Percentiles rank a stretch among this genome's conserved stretches.
Conservation (phyloP, 2,113 vertebrate genomes). For the Thryonomys swinderianus region DNA sequence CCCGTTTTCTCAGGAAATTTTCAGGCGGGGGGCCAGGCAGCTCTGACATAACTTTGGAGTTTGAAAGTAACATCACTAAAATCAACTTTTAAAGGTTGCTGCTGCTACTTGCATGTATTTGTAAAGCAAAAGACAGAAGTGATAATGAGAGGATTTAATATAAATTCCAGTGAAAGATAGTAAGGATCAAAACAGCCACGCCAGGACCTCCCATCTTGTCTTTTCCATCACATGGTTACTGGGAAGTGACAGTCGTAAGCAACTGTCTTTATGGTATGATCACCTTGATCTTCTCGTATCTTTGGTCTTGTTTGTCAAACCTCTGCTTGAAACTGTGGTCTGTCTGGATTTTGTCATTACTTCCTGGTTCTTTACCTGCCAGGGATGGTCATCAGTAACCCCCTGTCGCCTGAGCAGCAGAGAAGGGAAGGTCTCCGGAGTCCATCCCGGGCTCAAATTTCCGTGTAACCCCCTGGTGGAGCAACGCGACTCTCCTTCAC, state of each 20-base stretch:
- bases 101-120: background rate
- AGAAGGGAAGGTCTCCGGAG: background rate
- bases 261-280: background rate
- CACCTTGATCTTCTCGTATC: background rate
- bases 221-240: background rate
- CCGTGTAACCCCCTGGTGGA: background rate
- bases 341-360: background rate
- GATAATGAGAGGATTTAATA: background rate
- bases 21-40: background rate
- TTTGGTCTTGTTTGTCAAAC: background rate
- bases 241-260: background rate
- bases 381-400: background rate
- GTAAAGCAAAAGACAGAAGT: background rate
- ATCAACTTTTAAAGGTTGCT: background rate
- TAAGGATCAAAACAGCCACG: background rate
- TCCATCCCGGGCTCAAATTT: background rate
- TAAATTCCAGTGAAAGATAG: slow-evolving; percentile 2
- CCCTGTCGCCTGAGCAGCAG: no score
- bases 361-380: background rate
- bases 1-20: slow-evolving; percentile 11
- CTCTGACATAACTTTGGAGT: slow-evolving; percentile 6
- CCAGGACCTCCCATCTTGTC: background rate
- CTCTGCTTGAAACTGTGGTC: background rate
- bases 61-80: background rate
- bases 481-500: accelerated